phyloP scores from a whole-genome alignment of 2,888 invertebrate genomes.

The Drepana falcataria region DNA sequence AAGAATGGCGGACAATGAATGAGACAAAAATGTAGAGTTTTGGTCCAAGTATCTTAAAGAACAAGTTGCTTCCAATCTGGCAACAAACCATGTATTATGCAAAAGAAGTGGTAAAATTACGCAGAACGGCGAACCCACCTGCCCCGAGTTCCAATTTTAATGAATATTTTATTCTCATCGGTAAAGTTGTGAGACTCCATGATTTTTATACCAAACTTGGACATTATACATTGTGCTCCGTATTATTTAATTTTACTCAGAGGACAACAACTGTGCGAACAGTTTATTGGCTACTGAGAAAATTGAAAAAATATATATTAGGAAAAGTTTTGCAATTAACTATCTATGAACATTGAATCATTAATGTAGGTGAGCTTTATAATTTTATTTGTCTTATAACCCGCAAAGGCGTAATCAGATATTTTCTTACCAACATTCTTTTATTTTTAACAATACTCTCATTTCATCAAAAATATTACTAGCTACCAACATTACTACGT shows the following conservation, averaged over 20 bases:
- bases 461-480: too few species aligned
- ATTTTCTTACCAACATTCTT: too few species aligned
- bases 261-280: background rate
- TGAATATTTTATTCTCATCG: slow-evolving; percentile 67
- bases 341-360: too few species aligned
- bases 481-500: too few species aligned
- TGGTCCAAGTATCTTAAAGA: background rate
- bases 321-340: too few species aligned
- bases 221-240: slow-evolving; percentile 69
- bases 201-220: slow-evolving; percentile 73
- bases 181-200: slow-evolving; percentile 58
- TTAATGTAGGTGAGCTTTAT: too few species aligned
- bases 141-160: slow-evolving; percentile 49
- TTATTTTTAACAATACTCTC: too few species aligned
- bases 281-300: background rate
- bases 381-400: too few species aligned
- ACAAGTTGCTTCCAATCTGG: background rate
- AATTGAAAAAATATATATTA: background rate
- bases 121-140: slow-evolving; percentile 34
- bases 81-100: background rate
- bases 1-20: too few species aligned
- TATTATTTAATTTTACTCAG: slow-evolving; percentile 55
- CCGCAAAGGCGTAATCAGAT: too few species aligned
- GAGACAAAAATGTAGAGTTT: too few species aligned
- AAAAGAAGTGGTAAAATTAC: background rate